Evolutionary conservation across 2,797 vertebrate species (phyloP).

Genomic region (Schizothorax lantsangensis): DNA sequence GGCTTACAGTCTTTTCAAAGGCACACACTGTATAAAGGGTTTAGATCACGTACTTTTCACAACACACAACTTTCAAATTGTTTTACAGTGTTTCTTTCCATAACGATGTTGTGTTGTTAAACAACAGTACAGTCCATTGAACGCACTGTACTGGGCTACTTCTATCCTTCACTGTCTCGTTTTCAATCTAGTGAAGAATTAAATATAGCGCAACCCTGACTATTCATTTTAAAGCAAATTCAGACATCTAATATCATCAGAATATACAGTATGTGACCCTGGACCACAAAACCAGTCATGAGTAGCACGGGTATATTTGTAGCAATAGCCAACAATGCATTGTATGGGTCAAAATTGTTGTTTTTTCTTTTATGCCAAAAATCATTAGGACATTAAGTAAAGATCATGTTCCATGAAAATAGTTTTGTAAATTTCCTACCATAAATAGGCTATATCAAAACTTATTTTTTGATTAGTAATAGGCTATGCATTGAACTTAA

Average conservation of each 20-base stretch:
- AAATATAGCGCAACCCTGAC: not conserved
- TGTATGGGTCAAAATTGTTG: not conserved
- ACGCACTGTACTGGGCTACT: not conserved
- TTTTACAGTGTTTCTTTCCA: not conserved
- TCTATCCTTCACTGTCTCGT: not conserved
- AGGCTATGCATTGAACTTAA: not conserved
- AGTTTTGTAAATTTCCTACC: not conserved
- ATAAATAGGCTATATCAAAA: not conserved
- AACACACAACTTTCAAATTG: not conserved
- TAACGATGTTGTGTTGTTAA: not conserved
- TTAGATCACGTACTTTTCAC: not conserved
- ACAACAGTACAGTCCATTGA: not conserved
- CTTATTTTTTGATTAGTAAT: not conserved
- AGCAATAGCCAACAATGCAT: not conserved
- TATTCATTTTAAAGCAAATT: not conserved
- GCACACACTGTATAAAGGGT: not conserved
- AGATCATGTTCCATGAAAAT: not conserved
- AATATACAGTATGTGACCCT: not conserved
- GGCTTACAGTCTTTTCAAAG: not conserved
- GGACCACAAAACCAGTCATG: not conserved
- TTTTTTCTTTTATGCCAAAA: not conserved
- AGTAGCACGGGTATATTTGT: not conserved
- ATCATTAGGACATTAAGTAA: not conserved
- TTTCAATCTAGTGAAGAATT: not conserved
- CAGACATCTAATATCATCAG: not conserved